Conservation (phyloP, 2,888 invertebrate species). For the Apamea monoglypha region DNA sequence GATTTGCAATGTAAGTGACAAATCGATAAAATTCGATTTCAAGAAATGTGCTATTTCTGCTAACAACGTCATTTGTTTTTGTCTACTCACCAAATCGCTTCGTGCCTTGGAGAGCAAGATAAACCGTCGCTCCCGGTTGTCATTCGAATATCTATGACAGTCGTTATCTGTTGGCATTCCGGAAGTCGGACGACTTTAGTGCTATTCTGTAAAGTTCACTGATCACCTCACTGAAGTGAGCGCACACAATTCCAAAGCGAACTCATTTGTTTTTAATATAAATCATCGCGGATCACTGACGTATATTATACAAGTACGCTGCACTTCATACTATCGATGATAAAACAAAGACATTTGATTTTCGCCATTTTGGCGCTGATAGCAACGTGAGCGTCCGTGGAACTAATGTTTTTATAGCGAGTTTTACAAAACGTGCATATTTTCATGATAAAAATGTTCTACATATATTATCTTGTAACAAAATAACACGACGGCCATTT, state of each 20-base stretch:
- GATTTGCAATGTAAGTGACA: slow-evolving; percentile 1
- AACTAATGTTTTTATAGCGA: too few species aligned
- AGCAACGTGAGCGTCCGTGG: too few species aligned
- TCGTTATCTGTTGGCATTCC: not conserved
- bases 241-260: not conserved
- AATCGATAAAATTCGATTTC: not conserved
- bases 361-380: too few species aligned
- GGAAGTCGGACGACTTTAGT: not conserved
- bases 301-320: too few species aligned
- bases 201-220: not conserved
- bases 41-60: slow-evolving; percentile 4
- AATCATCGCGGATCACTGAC: too few species aligned
- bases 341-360: too few species aligned
- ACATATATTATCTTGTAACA: too few species aligned
- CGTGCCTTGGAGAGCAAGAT: slow-evolving; percentile 3
- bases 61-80: slow-evolving; percentile 15
- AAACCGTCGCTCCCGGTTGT: not conserved
- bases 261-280: slow-evolving; percentile 1
- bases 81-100: slow-evolving; percentile 12
- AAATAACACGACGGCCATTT: too few species aligned
- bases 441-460: too few species aligned
- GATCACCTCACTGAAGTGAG: not conserved
- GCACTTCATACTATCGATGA: too few species aligned
- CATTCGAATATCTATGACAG: slow-evolving; percentile 1
- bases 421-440: too few species aligned